Evolutionary conservation across 2,797 vertebrate genomes (phyloP).

Genomic region (Pterois miles): DNA sequence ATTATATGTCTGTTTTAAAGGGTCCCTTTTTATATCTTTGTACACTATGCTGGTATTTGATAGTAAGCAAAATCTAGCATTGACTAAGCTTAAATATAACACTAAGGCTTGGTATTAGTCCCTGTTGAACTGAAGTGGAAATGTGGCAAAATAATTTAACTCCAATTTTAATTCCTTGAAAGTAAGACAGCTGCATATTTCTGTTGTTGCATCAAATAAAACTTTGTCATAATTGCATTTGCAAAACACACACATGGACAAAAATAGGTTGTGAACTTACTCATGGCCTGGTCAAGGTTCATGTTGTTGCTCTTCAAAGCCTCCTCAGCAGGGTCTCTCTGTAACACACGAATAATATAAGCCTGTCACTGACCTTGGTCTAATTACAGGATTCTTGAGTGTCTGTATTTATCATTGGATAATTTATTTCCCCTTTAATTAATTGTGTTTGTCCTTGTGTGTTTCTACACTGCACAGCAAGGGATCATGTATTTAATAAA

Average conservation of each 20-base stretch:
- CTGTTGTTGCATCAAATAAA: background rate
- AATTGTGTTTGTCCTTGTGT: background rate
- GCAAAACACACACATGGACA: background rate
- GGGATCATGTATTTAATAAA: background rate
- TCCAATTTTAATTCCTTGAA: background rate
- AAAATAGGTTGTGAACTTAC: conserved; percentile 82
- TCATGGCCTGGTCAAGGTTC: conserved; percentile 99
- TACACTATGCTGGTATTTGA: background rate
- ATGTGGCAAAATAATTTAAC: background rate
- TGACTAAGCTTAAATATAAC: background rate
- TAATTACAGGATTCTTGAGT: background rate
- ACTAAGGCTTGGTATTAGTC: background rate
- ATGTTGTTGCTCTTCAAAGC: conserved; percentile 98
- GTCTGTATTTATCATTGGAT: background rate
- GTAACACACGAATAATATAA: conserved; percentile 45
- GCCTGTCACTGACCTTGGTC: background rate
- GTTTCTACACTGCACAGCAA: background rate
- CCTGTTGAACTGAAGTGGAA: background rate
- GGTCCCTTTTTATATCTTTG: background rate
- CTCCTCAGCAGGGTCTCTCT: conserved; percentile 99
- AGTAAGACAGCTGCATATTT: background rate
- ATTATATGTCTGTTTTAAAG: background rate
- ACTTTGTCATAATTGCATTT: background rate
- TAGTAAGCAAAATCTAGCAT: background rate
- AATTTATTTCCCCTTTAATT: background rate